Conservation (phyloP, 2,113 vertebrate species). For the Todiramphus saurophagus region DNA sequence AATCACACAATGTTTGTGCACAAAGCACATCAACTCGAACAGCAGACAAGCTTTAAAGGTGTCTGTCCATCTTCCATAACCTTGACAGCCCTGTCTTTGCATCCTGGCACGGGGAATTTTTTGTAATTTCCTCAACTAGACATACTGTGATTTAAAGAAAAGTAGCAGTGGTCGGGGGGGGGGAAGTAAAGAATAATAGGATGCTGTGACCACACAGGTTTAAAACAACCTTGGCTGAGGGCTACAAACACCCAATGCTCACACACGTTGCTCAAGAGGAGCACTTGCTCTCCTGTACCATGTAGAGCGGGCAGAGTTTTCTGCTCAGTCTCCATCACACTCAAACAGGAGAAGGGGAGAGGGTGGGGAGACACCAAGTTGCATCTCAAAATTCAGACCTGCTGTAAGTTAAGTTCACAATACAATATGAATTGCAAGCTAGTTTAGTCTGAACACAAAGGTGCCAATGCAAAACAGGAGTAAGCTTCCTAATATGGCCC, state of each 20-base stretch:
- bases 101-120: not conserved
- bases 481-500: not conserved
- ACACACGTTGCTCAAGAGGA: not conserved
- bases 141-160: not conserved
- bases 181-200: too few species aligned
- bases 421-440: not conserved
- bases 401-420: not conserved
- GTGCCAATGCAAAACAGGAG: not conserved
- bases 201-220: not conserved
- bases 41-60: conserved; percentile 84
- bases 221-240: not conserved
- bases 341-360: not conserved
- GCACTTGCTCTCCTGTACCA: not conserved
- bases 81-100: not conserved
- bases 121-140: not conserved
- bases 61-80: conserved; percentile 84
- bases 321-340: not conserved
- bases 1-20: conserved; percentile 82
- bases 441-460: not conserved
- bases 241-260: not conserved
- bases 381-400: not conserved
- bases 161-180: not conserved
- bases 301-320: not conserved
- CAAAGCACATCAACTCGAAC: conserved; percentile 85
- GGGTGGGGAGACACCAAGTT: not conserved